Conservation (phyloP, 2,797 vertebrate species). For the Octomys mimax region DNA sequence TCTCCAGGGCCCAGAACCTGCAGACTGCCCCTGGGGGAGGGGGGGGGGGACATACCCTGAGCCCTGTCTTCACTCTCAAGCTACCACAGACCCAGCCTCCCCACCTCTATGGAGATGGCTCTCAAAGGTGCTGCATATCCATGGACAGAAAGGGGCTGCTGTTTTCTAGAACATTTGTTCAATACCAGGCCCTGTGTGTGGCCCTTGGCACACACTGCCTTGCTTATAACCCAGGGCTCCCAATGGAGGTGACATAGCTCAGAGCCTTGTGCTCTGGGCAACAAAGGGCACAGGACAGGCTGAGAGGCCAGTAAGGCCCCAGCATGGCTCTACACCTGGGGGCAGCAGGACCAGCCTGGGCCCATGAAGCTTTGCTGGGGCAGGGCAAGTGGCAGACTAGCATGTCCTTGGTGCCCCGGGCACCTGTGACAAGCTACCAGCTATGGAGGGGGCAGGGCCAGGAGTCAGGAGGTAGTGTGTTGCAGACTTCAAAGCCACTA, state of each 20-base stretch:
- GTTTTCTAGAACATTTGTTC: neutral
- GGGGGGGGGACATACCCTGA: neutral
- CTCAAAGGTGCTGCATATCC: neutral
- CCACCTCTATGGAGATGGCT: neutral
- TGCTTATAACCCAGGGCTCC: neutral
- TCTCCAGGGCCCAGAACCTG: neutral
- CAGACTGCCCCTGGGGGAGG: neutral
- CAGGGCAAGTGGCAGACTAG: neutral
- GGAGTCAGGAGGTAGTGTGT: slow-evolving; percentile 79
- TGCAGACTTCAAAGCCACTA: slow-evolving; percentile 92
- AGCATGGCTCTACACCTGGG: too few relatives aligned
- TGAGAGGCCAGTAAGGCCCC: neutral
- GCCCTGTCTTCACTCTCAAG: neutral
- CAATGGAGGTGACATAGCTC: neutral
- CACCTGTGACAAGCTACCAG: slow-evolving; percentile 88
- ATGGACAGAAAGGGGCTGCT: neutral
- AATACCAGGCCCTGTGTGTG: neutral
- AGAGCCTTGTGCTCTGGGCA: neutral
- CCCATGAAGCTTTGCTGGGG: neutral
- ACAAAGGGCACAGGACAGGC: neutral
- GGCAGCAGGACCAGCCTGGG: neutral
- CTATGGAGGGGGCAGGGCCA: slow-evolving; percentile 93
- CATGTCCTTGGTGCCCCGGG: slow-evolving; percentile 79
- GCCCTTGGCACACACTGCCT: neutral
- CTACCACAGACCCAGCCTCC: neutral